phyloP scores from a whole-genome alignment of 2,797 vertebrate genomes.

The Sciurus vulgaris region DNA sequence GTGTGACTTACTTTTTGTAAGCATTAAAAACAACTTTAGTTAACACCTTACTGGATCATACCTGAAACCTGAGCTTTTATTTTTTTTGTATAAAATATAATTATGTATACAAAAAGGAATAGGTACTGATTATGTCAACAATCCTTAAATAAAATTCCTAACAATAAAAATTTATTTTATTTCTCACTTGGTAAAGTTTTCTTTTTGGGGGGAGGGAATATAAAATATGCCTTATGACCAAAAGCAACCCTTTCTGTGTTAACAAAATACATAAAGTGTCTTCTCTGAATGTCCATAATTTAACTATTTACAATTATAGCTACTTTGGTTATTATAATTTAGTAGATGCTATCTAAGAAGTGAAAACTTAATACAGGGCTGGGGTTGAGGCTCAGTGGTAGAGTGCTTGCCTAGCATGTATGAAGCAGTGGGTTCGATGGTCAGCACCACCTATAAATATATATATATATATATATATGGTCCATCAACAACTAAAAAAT shows the following conservation, averaged over 20 bases:
- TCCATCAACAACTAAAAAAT: no score
- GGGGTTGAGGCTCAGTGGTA: no score
- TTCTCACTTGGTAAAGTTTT: not conserved
- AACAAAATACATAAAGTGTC: not conserved
- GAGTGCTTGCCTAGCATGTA: no score
- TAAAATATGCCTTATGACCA: not conserved
- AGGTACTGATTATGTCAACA: not conserved
- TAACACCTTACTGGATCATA: not conserved
- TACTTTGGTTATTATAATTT: no score
- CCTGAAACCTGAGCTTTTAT: not conserved
- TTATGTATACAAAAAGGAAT: not conserved
- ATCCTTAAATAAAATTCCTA: not conserved
- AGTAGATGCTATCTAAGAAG: no score
- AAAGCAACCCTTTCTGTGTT: slow-evolving; percentile 1
- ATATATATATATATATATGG: no score
- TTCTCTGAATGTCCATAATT: not conserved
- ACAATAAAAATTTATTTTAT: not conserved
- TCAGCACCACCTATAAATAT: no score
- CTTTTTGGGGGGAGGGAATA: no score
- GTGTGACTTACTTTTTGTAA: not conserved
- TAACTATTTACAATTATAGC: not conserved
- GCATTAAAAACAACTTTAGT: not conserved
- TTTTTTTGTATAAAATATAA: not conserved
- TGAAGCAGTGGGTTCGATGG: no score
- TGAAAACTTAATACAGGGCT: no score